phyloP scores from a whole-genome alignment of 2,113 vertebrate genomes.

The Macquaria ambigua region DNA sequence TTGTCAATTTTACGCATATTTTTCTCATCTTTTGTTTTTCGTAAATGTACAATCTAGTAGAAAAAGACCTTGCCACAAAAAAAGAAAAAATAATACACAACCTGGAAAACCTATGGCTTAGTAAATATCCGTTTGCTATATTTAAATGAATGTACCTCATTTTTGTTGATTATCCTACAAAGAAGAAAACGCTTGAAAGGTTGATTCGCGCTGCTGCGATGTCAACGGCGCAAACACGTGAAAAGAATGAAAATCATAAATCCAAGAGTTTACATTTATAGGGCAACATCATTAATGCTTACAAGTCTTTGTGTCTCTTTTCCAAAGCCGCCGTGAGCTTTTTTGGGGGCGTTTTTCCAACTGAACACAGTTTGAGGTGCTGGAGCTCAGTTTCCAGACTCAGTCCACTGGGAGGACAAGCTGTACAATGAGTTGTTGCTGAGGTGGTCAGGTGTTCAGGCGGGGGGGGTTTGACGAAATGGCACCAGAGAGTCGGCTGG shows the following conservation, averaged over 20 bases:
- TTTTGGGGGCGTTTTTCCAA: not conserved
- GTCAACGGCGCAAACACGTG: slow-evolving; percentile 5
- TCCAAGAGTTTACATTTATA: slow-evolving; percentile 60
- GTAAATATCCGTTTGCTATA: slow-evolving; percentile 83
- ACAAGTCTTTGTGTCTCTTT: slow-evolving; percentile 54
- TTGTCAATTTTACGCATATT: slow-evolving; percentile 38
- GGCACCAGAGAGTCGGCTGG: slow-evolving; percentile 69
- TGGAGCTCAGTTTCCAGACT: slow-evolving; percentile 47
- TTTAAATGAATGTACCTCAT: slow-evolving; percentile 78
- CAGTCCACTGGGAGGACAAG: slow-evolving; percentile 43
- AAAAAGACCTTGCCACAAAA: slow-evolving; percentile 71
- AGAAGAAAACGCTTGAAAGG: slow-evolving; percentile 42
- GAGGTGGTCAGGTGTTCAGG: slow-evolving; percentile 63
- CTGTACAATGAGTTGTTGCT: slow-evolving; percentile 57
- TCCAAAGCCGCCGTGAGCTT: not conserved
- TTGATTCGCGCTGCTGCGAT: slow-evolving; percentile 13
- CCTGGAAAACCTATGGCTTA: slow-evolving; percentile 85
- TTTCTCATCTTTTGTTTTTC: slow-evolving; percentile 50
- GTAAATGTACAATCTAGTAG: slow-evolving; percentile 81
- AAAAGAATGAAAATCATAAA: slow-evolving; percentile 34
- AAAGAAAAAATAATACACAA: slow-evolving; percentile 46
- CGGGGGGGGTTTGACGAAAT: slow-evolving; percentile 48
- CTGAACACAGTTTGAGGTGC: slow-evolving; percentile 42
- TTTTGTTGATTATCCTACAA: slow-evolving; percentile 63
- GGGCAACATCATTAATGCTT: slow-evolving; percentile 69